Base-by-base conservation (phyloP, 2,888 invertebrate species). In the Oligia fasciuncula region DNA sequence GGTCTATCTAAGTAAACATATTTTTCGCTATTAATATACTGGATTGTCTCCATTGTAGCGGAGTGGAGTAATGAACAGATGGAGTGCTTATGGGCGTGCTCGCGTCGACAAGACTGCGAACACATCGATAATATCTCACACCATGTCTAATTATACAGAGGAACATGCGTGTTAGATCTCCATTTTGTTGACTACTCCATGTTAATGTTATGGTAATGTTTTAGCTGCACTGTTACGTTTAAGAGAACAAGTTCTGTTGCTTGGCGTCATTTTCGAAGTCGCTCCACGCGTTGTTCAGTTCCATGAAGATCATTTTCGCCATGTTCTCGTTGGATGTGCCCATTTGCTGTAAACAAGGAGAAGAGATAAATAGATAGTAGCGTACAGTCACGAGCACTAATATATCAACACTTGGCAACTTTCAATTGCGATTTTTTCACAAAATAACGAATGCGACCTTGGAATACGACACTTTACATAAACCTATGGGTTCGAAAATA, bases 241-340 rank as follows among this genome's bases (percentile, higher is more conserved):
- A 94, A 81, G 93, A 93, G 92, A 96, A 96, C 77, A 96, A 87
- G 90, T 98, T 98, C 93, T 98, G 98, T 93, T 98, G 98, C 87
- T 98, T 97, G 81, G 98, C 97, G 94, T 98, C 98, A 92, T 98
- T 98, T 94, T 99, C 99, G 95, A 99, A 99, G 93, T 99, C 99
- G 90, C 98, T 98, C 99, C 99, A 99, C 40, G 99, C 99, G 94
- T 99, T 99, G 96, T 99, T 99, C 88, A 99, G 97, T 96, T 99
- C 99, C 98, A 99, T 99, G 96, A 99, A 99, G 92, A 99, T 99
- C 94, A 99, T 97, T 96, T 99, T 99, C 14, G 99, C 99, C 90
- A 99, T 97, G 89, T 98, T 98, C 95, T 99, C 99, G 93, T 99
- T 98, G 49, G 98, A 98, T 6, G 99, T 99, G 57, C 99, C 99